A percentile compares a stretch with the other conserved stretches of the same genome.
Conservation (phyloP, 2,888 invertebrate genomes). For the Microctonus brassicae region DNA sequence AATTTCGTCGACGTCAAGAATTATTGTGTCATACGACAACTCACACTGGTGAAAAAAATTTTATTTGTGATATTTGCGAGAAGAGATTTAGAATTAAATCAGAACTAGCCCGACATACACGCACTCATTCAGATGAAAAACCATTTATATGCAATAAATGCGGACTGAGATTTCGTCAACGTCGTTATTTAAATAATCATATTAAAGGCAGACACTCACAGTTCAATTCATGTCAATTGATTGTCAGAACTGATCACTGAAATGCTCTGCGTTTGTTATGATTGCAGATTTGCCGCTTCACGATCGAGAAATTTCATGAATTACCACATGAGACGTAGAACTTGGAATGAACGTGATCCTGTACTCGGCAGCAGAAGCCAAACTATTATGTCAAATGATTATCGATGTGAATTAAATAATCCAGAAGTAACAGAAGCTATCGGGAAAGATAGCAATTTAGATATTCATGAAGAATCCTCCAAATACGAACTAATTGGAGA, state of each 20-base stretch:
- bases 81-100: constrained; percentile 71
- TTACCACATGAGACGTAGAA: background rate
- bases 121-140: constrained; percentile 71
- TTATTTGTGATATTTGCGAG: constrained; percentile 71
- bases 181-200: constrained; percentile 72
- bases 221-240: constrained; percentile 2
- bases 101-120: constrained; percentile 72
- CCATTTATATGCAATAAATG: constrained; percentile 70
- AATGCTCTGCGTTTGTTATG: constrained; percentile 15
- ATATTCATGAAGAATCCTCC: background rate
- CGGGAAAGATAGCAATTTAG: background rate
- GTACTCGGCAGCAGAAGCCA: too few relatives aligned
- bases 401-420: background rate
- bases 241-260: constrained; percentile 33
- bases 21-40: constrained; percentile 70
- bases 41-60: constrained; percentile 69
- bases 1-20: constrained; percentile 72
- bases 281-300: constrained; percentile 5
- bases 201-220: constrained; percentile 72
- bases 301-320: background rate
- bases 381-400: background rate
- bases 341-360: background rate
- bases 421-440: background rate
- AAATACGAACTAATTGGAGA: background rate
- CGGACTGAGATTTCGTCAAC: constrained; percentile 70